Evolutionary conservation across 2,888 invertebrate genomes (phyloP).

Genomic region (Pherbina coryleti): DNA sequence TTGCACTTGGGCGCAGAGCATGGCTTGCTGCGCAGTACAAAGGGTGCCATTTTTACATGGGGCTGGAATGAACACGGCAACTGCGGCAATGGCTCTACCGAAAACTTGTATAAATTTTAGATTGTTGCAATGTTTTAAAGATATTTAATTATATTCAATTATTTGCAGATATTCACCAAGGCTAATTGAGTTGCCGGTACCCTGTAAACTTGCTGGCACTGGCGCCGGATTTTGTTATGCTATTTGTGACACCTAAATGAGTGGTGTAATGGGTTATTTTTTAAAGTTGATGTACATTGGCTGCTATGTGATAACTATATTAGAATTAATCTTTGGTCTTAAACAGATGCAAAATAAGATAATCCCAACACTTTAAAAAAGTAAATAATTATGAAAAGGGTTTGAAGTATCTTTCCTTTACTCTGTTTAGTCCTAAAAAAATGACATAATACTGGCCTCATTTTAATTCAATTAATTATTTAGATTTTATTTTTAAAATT

Average conservation of each 20-base stretch:
- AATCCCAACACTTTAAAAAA: too few relatives aligned
- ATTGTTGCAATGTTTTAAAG: too few relatives aligned
- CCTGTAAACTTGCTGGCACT: conserved; percentile 60
- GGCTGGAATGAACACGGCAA: conserved; percentile 94
- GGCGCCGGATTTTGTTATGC: conserved; percentile 69
- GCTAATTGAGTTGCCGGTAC: conserved; percentile 56
- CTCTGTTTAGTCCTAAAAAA: too few relatives aligned
- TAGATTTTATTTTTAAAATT: too few relatives aligned
- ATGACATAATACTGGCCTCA: too few relatives aligned
- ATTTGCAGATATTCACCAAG: conserved; percentile 59
- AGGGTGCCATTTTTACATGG: conserved; percentile 81
- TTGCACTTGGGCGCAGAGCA: conserved; percentile 82
- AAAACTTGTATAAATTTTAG: conserved; percentile 62
- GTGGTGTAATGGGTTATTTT: neutral
- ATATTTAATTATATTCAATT: neutral
- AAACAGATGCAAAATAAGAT: too few relatives aligned
- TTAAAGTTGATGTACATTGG: neutral
- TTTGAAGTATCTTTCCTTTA: too few relatives aligned
- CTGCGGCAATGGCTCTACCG: conserved; percentile 76
- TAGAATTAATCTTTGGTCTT: neutral
- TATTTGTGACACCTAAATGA: conserved; percentile 54
- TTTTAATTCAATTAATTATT: too few relatives aligned
- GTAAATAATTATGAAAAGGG: too few relatives aligned
- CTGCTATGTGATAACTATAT: neutral
- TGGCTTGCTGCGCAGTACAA: conserved; percentile 77